Evolutionary conservation across 2,797 vertebrate genomes (phyloP).

Genomic region (Iguana delicatissima): DNA sequence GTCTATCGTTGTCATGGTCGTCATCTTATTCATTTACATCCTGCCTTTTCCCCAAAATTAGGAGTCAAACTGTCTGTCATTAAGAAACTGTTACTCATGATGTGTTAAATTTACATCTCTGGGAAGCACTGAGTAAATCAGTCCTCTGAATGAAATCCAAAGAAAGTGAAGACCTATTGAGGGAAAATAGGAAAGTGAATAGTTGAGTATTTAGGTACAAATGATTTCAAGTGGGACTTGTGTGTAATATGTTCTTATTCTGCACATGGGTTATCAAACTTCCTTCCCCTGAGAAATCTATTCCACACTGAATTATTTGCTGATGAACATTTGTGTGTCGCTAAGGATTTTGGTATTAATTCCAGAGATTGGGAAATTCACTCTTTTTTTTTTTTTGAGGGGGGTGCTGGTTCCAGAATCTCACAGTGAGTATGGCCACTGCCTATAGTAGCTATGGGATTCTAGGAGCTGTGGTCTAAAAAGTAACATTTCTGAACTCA

Average conservation of each 20-base stretch:
- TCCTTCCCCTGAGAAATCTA: not conserved
- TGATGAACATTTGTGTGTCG: not conserved
- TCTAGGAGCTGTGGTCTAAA: not conserved
- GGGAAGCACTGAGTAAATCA: conserved; percentile 32
- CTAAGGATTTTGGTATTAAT: not conserved
- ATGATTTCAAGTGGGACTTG: not conserved
- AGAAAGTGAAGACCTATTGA: not conserved
- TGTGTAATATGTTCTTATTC: not conserved
- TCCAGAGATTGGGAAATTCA: no score
- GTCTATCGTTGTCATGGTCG: no score
- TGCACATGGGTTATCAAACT: not conserved
- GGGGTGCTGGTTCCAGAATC: no score
- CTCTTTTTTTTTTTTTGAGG: no score
- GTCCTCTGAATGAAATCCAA: not conserved
- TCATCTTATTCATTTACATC: no score
- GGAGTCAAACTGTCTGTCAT: not conserved
- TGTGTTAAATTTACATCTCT: conserved; percentile 33
- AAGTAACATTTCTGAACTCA: not conserved
- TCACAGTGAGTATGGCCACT: no score
- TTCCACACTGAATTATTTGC: not conserved
- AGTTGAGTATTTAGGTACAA: not conserved
- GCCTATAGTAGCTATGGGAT: not conserved
- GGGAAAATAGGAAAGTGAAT: not conserved
- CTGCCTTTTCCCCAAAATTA: no score
- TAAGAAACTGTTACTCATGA: not conserved